Evolutionary conservation across 1,140 invertebrate species (phyloP), one percentile per base, ranked within the genome.

Genomic region (Hyposmocoma kahamanoa): DNA sequence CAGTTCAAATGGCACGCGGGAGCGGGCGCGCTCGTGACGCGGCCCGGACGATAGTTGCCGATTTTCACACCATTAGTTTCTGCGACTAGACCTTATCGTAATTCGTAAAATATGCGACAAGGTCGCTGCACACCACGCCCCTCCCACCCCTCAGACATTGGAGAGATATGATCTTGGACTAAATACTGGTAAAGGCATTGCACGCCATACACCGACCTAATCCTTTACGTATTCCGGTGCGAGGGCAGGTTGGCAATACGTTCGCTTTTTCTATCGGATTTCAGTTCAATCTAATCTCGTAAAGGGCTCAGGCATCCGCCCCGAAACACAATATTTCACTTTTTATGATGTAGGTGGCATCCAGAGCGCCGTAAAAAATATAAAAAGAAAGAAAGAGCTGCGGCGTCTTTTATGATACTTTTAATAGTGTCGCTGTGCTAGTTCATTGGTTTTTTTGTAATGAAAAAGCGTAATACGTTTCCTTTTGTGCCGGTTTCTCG

Each of bases 331-430:
- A 78, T 82, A 78, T 78, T 76, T 82, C 68, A 80, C 63, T 76
- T 82, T 82, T 80, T 82, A 80, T 78, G 76, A 70, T 63, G 59
- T 70, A 71, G 70, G 70, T 68, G 66, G 61, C 58, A 74, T 70
- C 63, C 55, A 59, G 60, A 62, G 56, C 51, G 62, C 65, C 65
- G 59, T 74, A 72, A 78, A 73, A 80, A 71, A 72, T 78, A 72
- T 68, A 72, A 67, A 64, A 59, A 72, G 58, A 74, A 73, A 66
- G 62, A 69, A 62, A 66, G 54, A 64, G 56, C 47, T 59, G 43
- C 46, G 49, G 50, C 53, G 53, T 56, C 68, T 73, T 73, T 66
- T 41, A 41, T 41, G 18, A 41, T 21, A 18, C 24, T 30, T 62
- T 63, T 63, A 66, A 66, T 68, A 71, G 58, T 65, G 57, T 56